phyloP scores from a whole-genome alignment of 2,888 invertebrate genomes.

The Anoplius nigerrimus region DNA sequence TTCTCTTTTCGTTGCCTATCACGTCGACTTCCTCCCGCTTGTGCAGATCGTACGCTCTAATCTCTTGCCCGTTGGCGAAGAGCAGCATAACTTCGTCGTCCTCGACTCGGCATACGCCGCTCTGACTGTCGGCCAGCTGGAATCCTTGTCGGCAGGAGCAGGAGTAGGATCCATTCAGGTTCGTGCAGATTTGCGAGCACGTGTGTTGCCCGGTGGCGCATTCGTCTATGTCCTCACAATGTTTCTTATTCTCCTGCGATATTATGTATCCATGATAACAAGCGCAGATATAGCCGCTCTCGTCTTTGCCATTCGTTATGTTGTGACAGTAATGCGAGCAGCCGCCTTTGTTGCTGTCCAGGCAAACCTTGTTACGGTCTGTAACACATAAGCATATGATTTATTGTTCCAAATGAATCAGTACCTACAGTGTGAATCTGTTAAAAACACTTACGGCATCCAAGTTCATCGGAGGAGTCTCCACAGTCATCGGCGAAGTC shows the following conservation, averaged over 20 bases:
- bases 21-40: slow-evolving; percentile 85
- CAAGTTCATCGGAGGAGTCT: slow-evolving; percentile 91
- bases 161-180: slow-evolving; percentile 91
- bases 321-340: slow-evolving; percentile 95
- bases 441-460: slow-evolving; percentile 82
- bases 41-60: slow-evolving; percentile 83
- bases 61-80: slow-evolving; percentile 91
- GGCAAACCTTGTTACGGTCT: slow-evolving; percentile 75
- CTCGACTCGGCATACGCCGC: slow-evolving; percentile 88
- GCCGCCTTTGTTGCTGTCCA: slow-evolving; percentile 81
- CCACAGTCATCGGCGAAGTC: slow-evolving; percentile 94
- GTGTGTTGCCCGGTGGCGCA: slow-evolving; percentile 88
- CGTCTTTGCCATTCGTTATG: slow-evolving; percentile 78
- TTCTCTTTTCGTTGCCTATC: slow-evolving; percentile 89
- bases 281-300: slow-evolving; percentile 92
- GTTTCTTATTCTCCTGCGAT: slow-evolving; percentile 86
- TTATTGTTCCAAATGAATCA: not conserved
- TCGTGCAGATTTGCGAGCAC: slow-evolving; percentile 95
- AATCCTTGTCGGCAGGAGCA: slow-evolving; percentile 93
- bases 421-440: not conserved
- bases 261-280: slow-evolving; percentile 93
- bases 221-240: slow-evolving; percentile 93
- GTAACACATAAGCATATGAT: slow-evolving; percentile 23
- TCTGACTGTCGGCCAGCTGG: slow-evolving; percentile 83
- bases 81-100: slow-evolving; percentile 81